Conservation (phyloP, 2,888 invertebrate genomes). For the Adelognathus sp. region DNA sequence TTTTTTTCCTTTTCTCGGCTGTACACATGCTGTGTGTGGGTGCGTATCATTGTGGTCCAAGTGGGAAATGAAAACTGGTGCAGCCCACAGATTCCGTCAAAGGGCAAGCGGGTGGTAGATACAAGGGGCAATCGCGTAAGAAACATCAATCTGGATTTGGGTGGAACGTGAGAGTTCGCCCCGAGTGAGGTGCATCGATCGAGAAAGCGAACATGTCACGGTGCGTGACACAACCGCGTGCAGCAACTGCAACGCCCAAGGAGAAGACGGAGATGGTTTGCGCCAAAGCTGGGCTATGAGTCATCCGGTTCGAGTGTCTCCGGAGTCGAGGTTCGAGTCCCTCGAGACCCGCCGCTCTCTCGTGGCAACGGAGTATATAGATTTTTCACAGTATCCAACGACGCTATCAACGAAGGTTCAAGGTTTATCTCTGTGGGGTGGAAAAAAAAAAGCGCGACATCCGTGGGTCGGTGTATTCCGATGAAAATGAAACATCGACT, state of each 20-base stretch:
- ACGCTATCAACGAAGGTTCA: too few species aligned
- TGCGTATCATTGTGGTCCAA: too few species aligned
- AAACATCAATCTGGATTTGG: conserved; percentile 74
- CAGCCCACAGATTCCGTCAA: conserved; percentile 2
- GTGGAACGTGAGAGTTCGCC: neutral
- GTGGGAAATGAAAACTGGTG: neutral
- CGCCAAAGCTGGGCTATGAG: conserved; percentile 5
- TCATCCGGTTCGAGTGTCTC: neutral
- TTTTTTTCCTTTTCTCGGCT: conserved; percentile 15
- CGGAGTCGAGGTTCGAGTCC: neutral
- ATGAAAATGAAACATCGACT: conserved; percentile 3
- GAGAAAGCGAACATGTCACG: conserved; percentile 20
- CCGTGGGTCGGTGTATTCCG: too few species aligned
- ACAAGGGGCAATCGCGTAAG: conserved; percentile 35
- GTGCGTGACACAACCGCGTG: conserved; percentile 31
- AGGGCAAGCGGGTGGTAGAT: neutral
- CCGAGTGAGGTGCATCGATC: neutral
- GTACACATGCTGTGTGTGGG: neutral
- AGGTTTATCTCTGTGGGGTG: too few species aligned
- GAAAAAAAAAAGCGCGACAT: too few species aligned
- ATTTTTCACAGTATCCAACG: neutral
- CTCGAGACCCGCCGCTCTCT: neutral
- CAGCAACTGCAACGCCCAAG: conserved; percentile 24
- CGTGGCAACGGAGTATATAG: neutral
- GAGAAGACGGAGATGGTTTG: conserved; percentile 14